Evolutionary conservation across 2,797 vertebrate genomes (phyloP).

Genomic region (Orientallactaga sibirica): DNA sequence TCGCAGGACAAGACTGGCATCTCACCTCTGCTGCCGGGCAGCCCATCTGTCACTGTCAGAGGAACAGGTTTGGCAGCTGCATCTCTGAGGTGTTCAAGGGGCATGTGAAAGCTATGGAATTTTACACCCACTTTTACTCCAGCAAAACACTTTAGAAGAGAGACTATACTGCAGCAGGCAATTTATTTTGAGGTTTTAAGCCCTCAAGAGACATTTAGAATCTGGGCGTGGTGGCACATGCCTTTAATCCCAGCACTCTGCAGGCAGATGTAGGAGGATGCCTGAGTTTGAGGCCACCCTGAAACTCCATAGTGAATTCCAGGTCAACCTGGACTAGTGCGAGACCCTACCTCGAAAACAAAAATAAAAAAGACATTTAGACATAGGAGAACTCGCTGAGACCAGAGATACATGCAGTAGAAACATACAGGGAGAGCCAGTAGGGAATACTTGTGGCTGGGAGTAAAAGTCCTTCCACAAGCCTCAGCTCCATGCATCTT

Average conservation of each 20-base stretch:
- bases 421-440: not conserved
- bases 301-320: no score
- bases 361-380: conserved; percentile 26
- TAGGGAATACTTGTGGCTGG: not conserved
- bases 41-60: not conserved
- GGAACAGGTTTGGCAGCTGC: not conserved
- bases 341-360: no score
- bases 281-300: no score
- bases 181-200: conserved; percentile 67
- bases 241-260: no score
- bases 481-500: not conserved
- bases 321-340: no score
- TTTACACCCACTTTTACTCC: conserved; percentile 33
- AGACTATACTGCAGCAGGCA: not conserved
- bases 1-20: accelerated
- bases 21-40: not conserved
- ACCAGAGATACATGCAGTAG: not conserved
- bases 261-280: no score
- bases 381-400: not conserved
- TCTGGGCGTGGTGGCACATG: no score
- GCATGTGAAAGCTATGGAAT: conserved; percentile 71
- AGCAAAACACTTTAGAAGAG: not conserved
- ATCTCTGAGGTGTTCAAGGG: conserved; percentile 38
- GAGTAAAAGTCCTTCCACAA: not conserved
- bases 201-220: conserved; percentile 53